Percentiles rank a stretch among this genome's conserved stretches.
Evolutionary conservation across 2,888 invertebrate genomes (phyloP).

Genomic region (Drosophila hamatofila): DNA sequence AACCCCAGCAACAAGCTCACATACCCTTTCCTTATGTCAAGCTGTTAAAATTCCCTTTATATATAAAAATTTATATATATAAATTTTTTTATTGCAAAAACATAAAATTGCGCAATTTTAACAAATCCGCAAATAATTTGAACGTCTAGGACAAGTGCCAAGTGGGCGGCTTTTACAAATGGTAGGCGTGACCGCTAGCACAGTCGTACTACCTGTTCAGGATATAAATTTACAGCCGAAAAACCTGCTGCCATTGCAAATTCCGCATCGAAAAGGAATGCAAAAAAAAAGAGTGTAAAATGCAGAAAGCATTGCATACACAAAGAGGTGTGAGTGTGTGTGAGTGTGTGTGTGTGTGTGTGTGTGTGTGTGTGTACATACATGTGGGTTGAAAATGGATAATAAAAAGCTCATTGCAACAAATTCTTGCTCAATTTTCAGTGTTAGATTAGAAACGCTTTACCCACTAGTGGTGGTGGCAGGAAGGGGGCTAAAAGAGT

Average conservation of each 20-base stretch:
- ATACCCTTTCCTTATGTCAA: too few species aligned
- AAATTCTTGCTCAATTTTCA: conserved; percentile 79
- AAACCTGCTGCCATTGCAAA: conserved; percentile 75
- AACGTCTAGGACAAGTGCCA: conserved; percentile 31
- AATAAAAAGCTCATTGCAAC: conserved; percentile 81
- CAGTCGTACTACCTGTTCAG: conserved; percentile 12
- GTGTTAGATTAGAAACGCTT: conserved; percentile 76
- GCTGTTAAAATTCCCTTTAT: not conserved
- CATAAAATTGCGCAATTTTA: conserved; percentile 50
- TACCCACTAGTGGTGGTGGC: not conserved
- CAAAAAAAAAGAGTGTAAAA: conserved; percentile 68
- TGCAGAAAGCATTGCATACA: conserved; percentile 54
- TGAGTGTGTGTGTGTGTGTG: conserved; percentile 18
- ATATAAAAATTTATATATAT: not conserved
- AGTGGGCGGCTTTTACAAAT: conserved; percentile 25
- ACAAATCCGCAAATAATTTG: conserved; percentile 80
- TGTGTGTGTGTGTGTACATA: conserved; percentile 15
- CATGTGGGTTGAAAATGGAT: conserved; percentile 69
- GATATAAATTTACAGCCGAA: conserved; percentile 60
- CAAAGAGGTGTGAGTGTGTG: conserved; percentile 29
- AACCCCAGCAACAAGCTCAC: not conserved
- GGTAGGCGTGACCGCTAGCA: conserved; percentile 18
- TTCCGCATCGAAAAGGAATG: conserved; percentile 69
- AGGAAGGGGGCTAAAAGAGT: not conserved
- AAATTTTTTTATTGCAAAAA: not conserved